Evolutionary conservation across 1,140 invertebrate species (phyloP).

Genomic region (Wasmannia auropunctata): DNA sequence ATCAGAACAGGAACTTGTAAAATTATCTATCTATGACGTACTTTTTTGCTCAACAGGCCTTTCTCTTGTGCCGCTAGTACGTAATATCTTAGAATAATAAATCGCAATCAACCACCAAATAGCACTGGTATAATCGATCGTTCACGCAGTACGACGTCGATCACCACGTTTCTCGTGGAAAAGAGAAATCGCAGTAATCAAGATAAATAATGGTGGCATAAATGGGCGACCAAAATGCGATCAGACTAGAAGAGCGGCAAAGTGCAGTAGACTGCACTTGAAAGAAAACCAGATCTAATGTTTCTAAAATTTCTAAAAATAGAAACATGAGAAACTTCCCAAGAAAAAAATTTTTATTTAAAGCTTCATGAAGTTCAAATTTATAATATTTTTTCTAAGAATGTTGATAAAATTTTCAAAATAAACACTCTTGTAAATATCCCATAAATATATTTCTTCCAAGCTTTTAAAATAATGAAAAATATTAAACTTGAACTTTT

Average conservation of each 20-base stretch:
- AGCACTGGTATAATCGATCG: slow-evolving; percentile 39
- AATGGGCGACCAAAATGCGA: slow-evolving; percentile 30
- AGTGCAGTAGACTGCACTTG: neutral
- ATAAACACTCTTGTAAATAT: neutral
- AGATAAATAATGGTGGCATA: slow-evolving; percentile 46
- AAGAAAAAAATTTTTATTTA: neutral
- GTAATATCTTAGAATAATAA: slow-evolving; percentile 48
- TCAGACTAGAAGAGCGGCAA: neutral
- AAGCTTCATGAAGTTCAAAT: neutral
- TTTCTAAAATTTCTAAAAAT: neutral
- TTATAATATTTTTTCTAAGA: neutral
- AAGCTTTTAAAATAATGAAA: neutral
- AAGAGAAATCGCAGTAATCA: slow-evolving; percentile 51
- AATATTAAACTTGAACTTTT: slow-evolving; percentile 6
- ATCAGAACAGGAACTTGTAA: neutral
- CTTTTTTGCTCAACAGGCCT: slow-evolving; percentile 14
- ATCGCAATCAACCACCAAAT: slow-evolving; percentile 51
- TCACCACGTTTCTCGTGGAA: slow-evolving; percentile 27
- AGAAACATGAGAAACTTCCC: neutral
- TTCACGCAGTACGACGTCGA: slow-evolving; percentile 28
- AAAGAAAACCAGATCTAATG: slow-evolving; percentile 3
- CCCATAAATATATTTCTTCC: neutral
- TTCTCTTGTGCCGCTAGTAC: slow-evolving; percentile 14
- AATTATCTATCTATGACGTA: neutral
- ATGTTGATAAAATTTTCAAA: neutral